Percentiles rank a stretch among this genome's conserved stretches.
Evolutionary conservation across 2,113 vertebrate genomes (phyloP).

Genomic region (Chlamydotis undulata): DNA sequence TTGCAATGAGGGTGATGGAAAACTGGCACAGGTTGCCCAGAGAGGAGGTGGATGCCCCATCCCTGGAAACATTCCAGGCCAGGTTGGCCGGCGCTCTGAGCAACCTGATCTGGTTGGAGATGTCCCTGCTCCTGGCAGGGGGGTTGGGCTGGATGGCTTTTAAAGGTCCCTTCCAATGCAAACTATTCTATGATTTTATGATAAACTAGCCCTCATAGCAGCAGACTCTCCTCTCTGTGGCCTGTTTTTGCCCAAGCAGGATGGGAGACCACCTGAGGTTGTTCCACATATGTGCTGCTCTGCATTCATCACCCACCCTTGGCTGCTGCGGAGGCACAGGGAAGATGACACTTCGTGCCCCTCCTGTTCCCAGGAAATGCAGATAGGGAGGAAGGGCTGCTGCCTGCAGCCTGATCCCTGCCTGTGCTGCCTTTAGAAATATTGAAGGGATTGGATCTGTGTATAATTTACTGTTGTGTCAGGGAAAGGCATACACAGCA

Average conservation of each 20-base stretch:
- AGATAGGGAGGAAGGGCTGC: background rate
- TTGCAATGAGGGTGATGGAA: too few species aligned
- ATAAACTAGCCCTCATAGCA: background rate
- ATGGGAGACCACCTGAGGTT: background rate
- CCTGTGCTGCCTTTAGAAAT: background rate
- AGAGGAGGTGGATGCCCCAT: too few species aligned
- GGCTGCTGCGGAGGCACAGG: background rate
- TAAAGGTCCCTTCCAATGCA: too few species aligned
- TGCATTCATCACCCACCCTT: background rate
- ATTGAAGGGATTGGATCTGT: background rate
- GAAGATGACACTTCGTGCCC: background rate
- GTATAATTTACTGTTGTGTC: background rate
- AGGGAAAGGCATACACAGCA: background rate
- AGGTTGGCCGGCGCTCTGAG: too few species aligned
- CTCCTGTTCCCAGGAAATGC: background rate
- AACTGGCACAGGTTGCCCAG: too few species aligned
- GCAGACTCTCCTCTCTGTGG: background rate
- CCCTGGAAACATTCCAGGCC: too few species aligned
- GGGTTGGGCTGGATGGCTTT: too few species aligned
- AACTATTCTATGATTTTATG: too few species aligned
- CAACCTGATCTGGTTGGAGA: too few species aligned
- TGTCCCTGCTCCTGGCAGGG: too few species aligned
- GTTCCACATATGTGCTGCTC: accelerated
- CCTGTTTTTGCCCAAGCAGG: background rate
- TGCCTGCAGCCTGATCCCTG: background rate